Evolutionary conservation across 1,140 invertebrate species (phyloP).

Genomic region (Subanguina moxae): DNA sequence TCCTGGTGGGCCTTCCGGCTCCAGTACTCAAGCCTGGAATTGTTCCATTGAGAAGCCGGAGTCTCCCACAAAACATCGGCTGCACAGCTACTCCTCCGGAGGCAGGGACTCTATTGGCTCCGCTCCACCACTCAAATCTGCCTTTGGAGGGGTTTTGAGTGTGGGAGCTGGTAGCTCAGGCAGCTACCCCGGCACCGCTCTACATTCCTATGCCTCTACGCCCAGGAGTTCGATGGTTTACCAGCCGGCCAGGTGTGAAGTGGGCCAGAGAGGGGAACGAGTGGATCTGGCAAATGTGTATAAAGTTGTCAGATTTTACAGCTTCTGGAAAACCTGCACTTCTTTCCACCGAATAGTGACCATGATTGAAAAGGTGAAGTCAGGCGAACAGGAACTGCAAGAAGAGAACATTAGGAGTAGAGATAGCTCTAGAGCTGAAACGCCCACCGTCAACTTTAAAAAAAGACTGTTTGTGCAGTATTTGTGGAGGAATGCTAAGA

Average conservation of each 20-base stretch:
- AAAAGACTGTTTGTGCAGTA: constrained; percentile 55
- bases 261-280: constrained; percentile 41
- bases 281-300: constrained; percentile 52
- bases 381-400: background rate
- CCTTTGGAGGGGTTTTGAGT: background rate
- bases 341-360: constrained; percentile 59
- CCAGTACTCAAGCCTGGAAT: constrained; percentile 16
- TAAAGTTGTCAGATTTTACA: constrained; percentile 58
- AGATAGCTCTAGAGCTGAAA: background rate
- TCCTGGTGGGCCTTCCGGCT: constrained; percentile 2
- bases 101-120: background rate
- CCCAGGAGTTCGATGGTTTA: constrained; percentile 29
- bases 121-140: background rate
- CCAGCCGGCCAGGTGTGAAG: constrained; percentile 13
- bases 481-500: constrained; percentile 40
- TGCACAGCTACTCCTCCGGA: background rate
- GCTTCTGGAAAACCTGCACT: constrained; percentile 59
- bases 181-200: constrained; percentile 22
- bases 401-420: constrained; percentile 9
- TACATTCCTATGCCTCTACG: constrained; percentile 29
- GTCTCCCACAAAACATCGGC: background rate
- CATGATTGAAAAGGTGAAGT: constrained; percentile 56
- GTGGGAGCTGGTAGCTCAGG: background rate
- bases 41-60: constrained; percentile 1
- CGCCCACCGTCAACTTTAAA: constrained; percentile 38